A percentile compares a stretch with the other conserved stretches of the same genome.
Evolutionary conservation across 2,888 invertebrate species (phyloP).

Genomic region (Conchocele bisecta): DNA sequence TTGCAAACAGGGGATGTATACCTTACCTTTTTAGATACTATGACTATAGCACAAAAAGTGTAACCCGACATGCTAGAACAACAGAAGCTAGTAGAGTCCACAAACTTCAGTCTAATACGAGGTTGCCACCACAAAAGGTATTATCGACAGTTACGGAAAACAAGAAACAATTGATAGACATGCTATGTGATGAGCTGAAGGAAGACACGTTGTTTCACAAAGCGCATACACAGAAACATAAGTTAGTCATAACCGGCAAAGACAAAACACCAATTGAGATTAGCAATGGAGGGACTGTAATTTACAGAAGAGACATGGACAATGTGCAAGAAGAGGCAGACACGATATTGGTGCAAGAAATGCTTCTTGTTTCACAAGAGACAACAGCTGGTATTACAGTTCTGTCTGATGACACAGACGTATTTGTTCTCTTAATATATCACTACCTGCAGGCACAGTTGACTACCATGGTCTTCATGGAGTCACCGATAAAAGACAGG

Average conservation of each 20-base stretch:
- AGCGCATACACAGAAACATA: not conserved
- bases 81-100: no score
- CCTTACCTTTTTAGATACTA: not conserved
- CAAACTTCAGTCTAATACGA: no score
- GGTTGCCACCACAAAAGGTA: no score
- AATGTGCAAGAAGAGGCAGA: constrained; percentile 19
- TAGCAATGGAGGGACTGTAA: not conserved
- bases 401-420: not conserved
- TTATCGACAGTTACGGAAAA: no score
- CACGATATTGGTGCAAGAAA: not conserved
- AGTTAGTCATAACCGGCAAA: not conserved
- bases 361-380: not conserved
- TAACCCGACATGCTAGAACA: not conserved
- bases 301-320: not conserved
- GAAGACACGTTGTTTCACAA: not conserved
- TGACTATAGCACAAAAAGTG: constrained; percentile 10
- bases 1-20: no score
- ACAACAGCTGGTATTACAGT: not conserved
- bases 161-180: no score
- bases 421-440: constrained; percentile 1
- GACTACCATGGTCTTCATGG: not conserved
- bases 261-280: not conserved
- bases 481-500: not conserved
- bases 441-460: not conserved
- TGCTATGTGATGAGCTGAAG: not conserved